phyloP scores from a whole-genome alignment of 2,113 vertebrate genomes.

The Oxyruncus cristatus region DNA sequence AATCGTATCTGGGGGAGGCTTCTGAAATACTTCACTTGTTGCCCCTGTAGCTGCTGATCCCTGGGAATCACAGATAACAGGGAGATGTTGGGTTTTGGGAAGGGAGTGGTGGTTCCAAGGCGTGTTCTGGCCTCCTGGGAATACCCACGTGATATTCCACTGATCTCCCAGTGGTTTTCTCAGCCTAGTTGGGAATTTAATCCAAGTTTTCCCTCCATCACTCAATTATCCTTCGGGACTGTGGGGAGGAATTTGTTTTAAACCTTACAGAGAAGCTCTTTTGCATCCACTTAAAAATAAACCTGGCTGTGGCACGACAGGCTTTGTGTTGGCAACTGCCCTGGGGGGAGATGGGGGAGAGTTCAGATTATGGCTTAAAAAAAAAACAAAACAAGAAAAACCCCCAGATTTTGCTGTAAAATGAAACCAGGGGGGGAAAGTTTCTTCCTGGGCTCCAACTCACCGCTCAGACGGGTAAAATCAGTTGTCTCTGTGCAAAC shows the following conservation, averaged over 20 bases:
- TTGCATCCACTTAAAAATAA: neutral
- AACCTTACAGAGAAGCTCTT: neutral
- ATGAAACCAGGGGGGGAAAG: neutral
- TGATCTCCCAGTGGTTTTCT: neutral
- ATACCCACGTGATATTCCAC: neutral
- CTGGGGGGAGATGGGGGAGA: neutral
- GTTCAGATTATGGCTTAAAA: neutral
- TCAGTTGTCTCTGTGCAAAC: neutral
- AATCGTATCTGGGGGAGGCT: neutral
- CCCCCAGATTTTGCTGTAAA: neutral
- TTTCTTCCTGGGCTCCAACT: neutral
- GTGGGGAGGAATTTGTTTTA: neutral
- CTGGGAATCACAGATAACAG: neutral
- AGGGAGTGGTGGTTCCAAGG: neutral
- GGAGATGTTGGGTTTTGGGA: neutral
- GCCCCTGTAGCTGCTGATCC: neutral
- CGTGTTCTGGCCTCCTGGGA: neutral
- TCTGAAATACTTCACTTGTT: neutral
- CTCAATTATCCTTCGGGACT: neutral
- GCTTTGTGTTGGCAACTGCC: neutral
- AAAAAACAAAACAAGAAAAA: neutral
- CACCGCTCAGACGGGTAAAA: neutral
- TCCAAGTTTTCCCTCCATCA: neutral
- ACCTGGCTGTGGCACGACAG: neutral
- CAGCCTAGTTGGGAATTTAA: neutral